These are phyloP conservation scores for Scrobipalpa costella DNA, from an alignment of 2,888 invertebrate genomes.

Conservation along the genomic window DNA sequence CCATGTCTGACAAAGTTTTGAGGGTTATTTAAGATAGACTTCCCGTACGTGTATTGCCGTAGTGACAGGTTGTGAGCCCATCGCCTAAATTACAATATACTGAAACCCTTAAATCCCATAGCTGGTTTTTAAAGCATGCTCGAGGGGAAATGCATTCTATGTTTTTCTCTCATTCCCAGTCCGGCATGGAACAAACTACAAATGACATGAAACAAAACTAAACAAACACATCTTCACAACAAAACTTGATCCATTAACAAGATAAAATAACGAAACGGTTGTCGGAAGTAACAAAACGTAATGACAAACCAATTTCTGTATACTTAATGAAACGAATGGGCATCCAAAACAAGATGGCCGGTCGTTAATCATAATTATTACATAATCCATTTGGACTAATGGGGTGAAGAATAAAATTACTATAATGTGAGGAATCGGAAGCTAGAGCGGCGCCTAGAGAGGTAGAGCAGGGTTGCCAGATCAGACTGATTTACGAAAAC, in stretches of 20 bases:
- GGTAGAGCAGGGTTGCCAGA: not conserved
- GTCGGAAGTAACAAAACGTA: slow-evolving; percentile 11
- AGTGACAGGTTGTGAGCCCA: too few relatives aligned
- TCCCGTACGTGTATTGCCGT: too few relatives aligned
- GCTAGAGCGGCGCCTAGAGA: slow-evolving; percentile 5
- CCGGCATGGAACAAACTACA: too few relatives aligned
- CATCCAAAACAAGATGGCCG: slow-evolving; percentile 8
- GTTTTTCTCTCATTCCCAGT: too few relatives aligned
- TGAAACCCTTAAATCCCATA: too few relatives aligned
- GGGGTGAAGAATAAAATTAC: slow-evolving; percentile 21
- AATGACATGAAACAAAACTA: too few relatives aligned
- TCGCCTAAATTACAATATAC: too few relatives aligned
- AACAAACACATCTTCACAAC: not conserved
- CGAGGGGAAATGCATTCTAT: too few relatives aligned
- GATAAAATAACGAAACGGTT: slow-evolving; percentile 15
- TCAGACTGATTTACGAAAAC: not conserved
- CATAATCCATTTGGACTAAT: slow-evolving; percentile 23
- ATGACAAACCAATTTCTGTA: slow-evolving; percentile 17
- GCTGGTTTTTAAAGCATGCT: too few relatives aligned
- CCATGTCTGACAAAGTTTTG: too few relatives aligned
- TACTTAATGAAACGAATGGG: slow-evolving; percentile 11
- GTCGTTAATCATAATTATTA: slow-evolving; percentile 18
- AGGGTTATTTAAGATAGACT: too few relatives aligned
- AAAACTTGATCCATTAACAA: slow-evolving; percentile 21
- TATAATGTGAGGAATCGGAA: slow-evolving; percentile 22